These are phyloP conservation scores for Phylloscopus whistleri DNA, from an alignment of 2,113 vertebrate genomes.

Conservation along the genomic window DNA sequence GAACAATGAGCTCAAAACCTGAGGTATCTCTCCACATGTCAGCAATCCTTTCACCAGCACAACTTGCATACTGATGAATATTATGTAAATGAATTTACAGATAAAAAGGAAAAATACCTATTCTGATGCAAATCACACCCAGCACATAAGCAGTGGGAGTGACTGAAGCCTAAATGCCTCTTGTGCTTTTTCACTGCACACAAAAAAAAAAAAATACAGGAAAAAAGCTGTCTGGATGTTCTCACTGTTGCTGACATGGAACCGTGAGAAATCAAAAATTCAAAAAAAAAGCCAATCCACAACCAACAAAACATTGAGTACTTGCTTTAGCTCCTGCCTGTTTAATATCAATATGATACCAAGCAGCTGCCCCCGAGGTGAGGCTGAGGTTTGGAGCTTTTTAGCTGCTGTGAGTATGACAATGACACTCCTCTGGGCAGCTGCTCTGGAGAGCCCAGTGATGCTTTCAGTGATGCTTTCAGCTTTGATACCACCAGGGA, in stretches of 20 bases:
- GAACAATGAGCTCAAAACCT: neutral
- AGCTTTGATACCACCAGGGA: fast-evolving
- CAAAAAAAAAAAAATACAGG: neutral
- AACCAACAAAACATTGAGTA: neutral
- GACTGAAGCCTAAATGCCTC: neutral
- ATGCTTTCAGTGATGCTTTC: neutral
- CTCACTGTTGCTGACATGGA: neutral
- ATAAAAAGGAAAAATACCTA: slow-evolving; percentile 24
- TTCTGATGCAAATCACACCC: slow-evolving; percentile 42
- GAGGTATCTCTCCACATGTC: neutral
- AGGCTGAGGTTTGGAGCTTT: neutral
- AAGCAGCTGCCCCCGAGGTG: neutral
- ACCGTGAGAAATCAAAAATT: neutral
- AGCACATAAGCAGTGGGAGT: neutral
- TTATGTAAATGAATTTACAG: slow-evolving; percentile 13
- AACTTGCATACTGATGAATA: neutral
- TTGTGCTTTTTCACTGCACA: neutral
- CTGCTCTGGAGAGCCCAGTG: neutral
- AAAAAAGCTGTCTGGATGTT: neutral
- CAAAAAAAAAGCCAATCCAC: neutral
- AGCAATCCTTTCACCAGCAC: neutral
- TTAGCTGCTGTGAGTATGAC: neutral
- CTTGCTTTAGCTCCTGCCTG: neutral
- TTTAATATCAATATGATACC: neutral
- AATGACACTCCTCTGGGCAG: neutral